phyloP scores from a whole-genome alignment of 2,888 invertebrate species.

The Pseudanteris insignis region DNA sequence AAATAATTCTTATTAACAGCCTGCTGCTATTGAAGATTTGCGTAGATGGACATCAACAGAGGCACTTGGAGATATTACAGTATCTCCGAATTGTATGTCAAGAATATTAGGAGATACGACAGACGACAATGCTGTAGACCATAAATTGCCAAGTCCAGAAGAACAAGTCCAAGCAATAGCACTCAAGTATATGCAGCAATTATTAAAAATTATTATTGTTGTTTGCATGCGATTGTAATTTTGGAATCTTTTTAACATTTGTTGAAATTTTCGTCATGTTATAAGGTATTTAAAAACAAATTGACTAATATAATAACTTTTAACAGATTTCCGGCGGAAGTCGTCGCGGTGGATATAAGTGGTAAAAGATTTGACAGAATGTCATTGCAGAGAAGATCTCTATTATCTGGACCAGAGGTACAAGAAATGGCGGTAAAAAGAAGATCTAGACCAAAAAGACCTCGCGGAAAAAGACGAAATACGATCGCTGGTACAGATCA shows the following conservation, averaged over 20 bases:
- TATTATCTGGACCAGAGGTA: conserved; percentile 67
- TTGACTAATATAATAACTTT: no score
- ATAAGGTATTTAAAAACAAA: no score
- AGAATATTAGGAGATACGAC: conserved; percentile 72
- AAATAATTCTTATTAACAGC: conserved; percentile 71
- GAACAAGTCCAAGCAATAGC: conserved; percentile 86
- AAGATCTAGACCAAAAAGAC: conserved; percentile 77
- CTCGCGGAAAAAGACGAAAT: conserved; percentile 85
- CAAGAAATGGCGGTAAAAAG: conserved; percentile 70
- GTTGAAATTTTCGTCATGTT: no score
- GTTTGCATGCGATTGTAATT: no score
- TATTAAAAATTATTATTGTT: no score
- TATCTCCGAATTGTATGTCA: conserved; percentile 80
- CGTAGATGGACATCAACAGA: conserved; percentile 87
- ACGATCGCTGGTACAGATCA: conserved; percentile 91
- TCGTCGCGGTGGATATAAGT: conserved; percentile 89
- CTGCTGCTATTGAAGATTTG: conserved; percentile 80
- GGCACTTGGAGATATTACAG: conserved; percentile 83
- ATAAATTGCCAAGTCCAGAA: conserved; percentile 86
- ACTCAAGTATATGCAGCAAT: conserved; percentile 73
- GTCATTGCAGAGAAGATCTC: conserved; percentile 85
- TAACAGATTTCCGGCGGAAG: conserved; percentile 83
- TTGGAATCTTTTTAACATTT: no score
- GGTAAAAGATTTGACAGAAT: conserved; percentile 89
- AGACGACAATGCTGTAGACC: conserved; percentile 78